These are phyloP conservation scores for Theristicus caerulescens DNA, from an alignment of 2,113 vertebrate genomes.

Conservation along the genomic window DNA sequence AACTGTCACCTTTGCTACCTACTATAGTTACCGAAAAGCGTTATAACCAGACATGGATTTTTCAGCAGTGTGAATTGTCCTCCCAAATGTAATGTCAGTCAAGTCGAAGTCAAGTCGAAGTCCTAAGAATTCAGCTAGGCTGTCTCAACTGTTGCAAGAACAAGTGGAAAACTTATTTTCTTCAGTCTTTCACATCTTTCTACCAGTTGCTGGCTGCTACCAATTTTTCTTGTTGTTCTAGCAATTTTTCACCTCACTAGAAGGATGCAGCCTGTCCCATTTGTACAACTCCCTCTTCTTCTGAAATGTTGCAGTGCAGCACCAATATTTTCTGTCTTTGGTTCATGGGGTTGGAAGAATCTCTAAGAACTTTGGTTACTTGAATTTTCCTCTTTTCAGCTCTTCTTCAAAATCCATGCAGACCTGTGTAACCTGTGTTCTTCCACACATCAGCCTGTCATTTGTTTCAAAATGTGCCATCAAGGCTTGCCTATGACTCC, in stretches of 20 bases:
- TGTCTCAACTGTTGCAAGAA: background rate
- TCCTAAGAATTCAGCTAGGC: background rate
- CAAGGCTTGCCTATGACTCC: background rate
- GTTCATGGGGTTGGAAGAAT: background rate
- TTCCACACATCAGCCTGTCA: background rate
- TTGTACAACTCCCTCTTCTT: background rate
- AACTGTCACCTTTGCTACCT: background rate
- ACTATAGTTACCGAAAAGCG: background rate
- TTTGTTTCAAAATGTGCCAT: background rate
- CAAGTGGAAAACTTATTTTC: background rate
- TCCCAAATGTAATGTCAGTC: background rate
- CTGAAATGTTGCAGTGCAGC: background rate
- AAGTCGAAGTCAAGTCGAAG: background rate
- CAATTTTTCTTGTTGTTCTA: background rate
- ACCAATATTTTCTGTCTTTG: background rate
- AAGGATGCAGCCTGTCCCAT: background rate
- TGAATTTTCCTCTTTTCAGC: background rate
- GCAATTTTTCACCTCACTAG: background rate
- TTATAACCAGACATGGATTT: background rate
- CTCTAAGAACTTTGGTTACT: background rate
- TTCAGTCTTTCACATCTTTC: background rate
- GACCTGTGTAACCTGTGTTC: background rate
- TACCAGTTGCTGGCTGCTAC: background rate
- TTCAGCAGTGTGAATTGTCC: background rate
- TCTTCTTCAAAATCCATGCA: background rate